Evolutionary conservation across 37 sponge, comb jelly and placozoan species (phyloP), one percentile per base, ranked within the genome.

Genomic region (Beroe forskalii): DNA sequence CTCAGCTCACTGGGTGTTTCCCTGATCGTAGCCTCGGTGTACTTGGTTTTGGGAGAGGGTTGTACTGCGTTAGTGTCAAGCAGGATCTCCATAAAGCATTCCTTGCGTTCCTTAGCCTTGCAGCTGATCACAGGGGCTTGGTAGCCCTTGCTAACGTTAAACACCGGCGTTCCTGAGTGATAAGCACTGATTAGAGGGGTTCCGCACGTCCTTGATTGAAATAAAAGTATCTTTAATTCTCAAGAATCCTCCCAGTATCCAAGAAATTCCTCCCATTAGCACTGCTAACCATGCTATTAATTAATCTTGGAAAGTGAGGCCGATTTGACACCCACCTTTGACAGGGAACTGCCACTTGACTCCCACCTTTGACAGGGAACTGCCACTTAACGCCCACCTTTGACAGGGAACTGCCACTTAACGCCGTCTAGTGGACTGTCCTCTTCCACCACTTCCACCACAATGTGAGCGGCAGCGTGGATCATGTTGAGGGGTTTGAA

Each of bases 351-450:
- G n/a, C n/a, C n/a, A n/a, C n/a, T n/a, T n/a, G n/a, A n/a, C n/a
- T n/a, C n/a, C n/a, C n/a, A n/a, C n/a, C n/a, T n/a, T 66, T 66
- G 38, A 90, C 30, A 42, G 90, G 90, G 41, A 90, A 66, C 41
- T 90, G 90, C 90, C 90, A 90, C 55, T 17, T 48, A 12, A 48
- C 55, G 12, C 55, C 55, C 55, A 48, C 90, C 90, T 33, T 66
- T 66, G 38, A 90, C 30, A 42, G 90, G 90, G 41, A 90, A 66
- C 41, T 90, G 90, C 90, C 90, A 90, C 64, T 90, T 62, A 22
- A 90, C n/a, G 25, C 67, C 67, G 30, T 90, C 90, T 4, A 90
- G n/a, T 25, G 62, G 33, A 41, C 37, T 44, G 14, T 35, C 90
- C 41, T 90, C 90, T 24, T 90, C 35, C 1, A 22, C 30, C 1